These are phyloP conservation scores for Stegodyphus dumicola DNA, from an alignment of 1,140 invertebrate genomes.

Conservation along the genomic window DNA sequence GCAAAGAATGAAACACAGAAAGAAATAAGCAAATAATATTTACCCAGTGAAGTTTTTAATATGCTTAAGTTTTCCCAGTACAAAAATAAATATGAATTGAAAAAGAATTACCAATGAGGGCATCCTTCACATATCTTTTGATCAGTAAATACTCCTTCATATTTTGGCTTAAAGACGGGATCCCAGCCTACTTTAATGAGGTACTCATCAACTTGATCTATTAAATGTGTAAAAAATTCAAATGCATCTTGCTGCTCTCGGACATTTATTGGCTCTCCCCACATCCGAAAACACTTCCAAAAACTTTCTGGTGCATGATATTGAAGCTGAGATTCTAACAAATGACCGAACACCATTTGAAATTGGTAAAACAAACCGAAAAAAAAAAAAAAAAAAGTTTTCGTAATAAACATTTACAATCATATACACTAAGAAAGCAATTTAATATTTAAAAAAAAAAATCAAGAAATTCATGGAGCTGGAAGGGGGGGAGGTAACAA, in stretches of 20 bases:
- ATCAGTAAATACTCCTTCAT: slow-evolving; percentile 74
- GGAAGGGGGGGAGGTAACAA: too few relatives aligned
- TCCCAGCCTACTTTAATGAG: slow-evolving; percentile 66
- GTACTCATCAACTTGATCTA: slow-evolving; percentile 74
- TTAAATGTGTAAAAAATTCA: slow-evolving; percentile 73
- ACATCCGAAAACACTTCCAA: slow-evolving; percentile 74
- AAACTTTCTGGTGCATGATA: slow-evolving; percentile 74
- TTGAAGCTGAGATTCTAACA: slow-evolving; percentile 73
- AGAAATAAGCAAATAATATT: neutral
- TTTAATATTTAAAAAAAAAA: too few relatives aligned
- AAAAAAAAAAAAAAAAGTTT: slow-evolving; percentile 12
- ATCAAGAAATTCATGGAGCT: too few relatives aligned
- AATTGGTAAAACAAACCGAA: slow-evolving; percentile 70
- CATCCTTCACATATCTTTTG: slow-evolving; percentile 76
- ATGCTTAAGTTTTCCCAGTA: neutral
- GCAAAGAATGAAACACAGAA: too few relatives aligned
- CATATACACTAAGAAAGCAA: too few relatives aligned
- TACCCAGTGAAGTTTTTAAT: neutral
- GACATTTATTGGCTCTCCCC: slow-evolving; percentile 74
- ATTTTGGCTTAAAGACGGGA: slow-evolving; percentile 67
- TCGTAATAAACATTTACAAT: neutral
- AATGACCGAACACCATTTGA: slow-evolving; percentile 74
- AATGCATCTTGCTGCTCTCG: slow-evolving; percentile 76
- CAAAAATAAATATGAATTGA: neutral
- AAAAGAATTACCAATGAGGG: slow-evolving; percentile 69